These are phyloP conservation scores for Tangara arthus DNA, from an alignment of 2,797 vertebrate species.

Conservation along the genomic window DNA sequence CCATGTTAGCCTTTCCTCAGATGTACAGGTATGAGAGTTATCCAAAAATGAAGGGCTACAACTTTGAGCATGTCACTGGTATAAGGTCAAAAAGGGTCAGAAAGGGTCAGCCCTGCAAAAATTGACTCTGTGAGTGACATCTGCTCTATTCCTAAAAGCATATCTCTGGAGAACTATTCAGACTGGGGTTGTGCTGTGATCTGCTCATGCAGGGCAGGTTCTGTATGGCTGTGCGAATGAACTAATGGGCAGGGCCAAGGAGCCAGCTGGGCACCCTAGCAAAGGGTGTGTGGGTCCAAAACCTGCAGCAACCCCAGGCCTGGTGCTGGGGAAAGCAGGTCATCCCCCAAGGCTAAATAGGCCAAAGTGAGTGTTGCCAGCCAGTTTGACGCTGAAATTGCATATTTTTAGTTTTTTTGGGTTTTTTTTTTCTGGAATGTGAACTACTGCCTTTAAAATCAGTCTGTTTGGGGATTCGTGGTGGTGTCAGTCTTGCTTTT, in stretches of 20 bases:
- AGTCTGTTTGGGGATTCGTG: neutral
- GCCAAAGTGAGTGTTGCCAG: neutral
- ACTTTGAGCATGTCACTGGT: neutral
- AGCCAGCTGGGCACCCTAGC: too few species aligned
- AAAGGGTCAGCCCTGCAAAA: neutral
- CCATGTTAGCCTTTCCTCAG: neutral
- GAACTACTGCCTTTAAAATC: neutral
- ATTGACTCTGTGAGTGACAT: neutral
- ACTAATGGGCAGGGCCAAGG: neutral
- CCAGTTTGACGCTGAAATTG: neutral
- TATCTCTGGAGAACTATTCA: neutral
- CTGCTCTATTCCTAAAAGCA: neutral
- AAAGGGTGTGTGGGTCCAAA: neutral
- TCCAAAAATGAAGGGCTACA: neutral
- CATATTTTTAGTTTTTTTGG: neutral
- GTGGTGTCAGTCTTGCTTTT: neutral
- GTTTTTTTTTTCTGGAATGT: neutral
- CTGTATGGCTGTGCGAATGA: accelerated
- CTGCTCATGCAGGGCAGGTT: neutral
- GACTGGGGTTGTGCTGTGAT: neutral
- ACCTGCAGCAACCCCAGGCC: neutral
- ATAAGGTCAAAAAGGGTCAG: neutral
- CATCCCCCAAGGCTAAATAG: neutral
- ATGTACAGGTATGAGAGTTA: neutral
- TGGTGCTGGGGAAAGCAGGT: neutral